Percentiles rank a stretch among this genome's conserved stretches.
Conservation (phyloP, 2,113 vertebrate species). For the Lamprotornis superbus region DNA sequence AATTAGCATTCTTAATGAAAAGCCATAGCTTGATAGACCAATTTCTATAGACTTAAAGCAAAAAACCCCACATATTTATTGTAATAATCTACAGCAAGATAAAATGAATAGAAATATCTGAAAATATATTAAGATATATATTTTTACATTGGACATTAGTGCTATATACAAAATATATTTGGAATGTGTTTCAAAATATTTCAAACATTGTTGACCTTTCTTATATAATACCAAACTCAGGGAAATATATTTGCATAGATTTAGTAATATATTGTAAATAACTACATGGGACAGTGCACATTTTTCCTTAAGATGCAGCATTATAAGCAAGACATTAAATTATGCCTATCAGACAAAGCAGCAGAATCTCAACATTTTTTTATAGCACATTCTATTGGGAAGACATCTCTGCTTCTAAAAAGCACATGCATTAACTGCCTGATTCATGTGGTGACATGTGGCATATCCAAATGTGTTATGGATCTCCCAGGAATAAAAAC, state of each 20-base stretch:
- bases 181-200: slow-evolving; percentile 77
- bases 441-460: slow-evolving; percentile 84
- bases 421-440: slow-evolving; percentile 81
- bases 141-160: slow-evolving; percentile 67
- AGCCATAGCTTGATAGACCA: not conserved
- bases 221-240: slow-evolving; percentile 74
- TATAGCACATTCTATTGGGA: slow-evolving; percentile 80
- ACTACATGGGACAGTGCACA: slow-evolving; percentile 74
- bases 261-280: slow-evolving; percentile 82
- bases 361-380: slow-evolving; percentile 75
- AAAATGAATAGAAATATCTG: slow-evolving; percentile 63
- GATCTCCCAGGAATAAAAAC: slow-evolving; percentile 86
- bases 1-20: slow-evolving; percentile 54
- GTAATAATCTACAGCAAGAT: slow-evolving; percentile 55
- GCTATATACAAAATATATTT: slow-evolving; percentile 68
- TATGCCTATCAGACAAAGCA: slow-evolving; percentile 84
- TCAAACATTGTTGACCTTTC: slow-evolving; percentile 83
- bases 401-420: slow-evolving; percentile 79
- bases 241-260: slow-evolving; percentile 84
- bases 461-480: slow-evolving; percentile 84
- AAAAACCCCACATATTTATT: not conserved
- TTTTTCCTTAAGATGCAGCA: slow-evolving; percentile 83
- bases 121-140: slow-evolving; percentile 78
- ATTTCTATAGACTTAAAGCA: slow-evolving; percentile 19
- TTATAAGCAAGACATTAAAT: slow-evolving; percentile 83